A percentile compares a stretch with the other conserved stretches of the same genome.
These are phyloP conservation scores for Musca vetustissima DNA, from an alignment of 1,140 invertebrate species.

Conservation along the genomic window DNA sequence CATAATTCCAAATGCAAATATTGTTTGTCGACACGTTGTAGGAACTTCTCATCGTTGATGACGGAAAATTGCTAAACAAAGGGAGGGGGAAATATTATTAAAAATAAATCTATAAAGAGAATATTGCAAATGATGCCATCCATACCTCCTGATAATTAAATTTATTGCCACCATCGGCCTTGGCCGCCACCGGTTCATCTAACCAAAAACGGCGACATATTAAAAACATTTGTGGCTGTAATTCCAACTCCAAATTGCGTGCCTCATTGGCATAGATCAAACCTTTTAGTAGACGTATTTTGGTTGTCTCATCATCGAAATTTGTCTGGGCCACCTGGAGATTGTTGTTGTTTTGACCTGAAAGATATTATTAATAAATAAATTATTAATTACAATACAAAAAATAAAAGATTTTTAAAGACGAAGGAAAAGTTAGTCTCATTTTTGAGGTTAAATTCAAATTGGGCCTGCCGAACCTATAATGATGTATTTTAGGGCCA, in stretches of 20 bases:
- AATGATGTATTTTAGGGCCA: too few species aligned
- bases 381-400: too few species aligned
- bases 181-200: conserved; percentile 29
- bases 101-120: too few species aligned
- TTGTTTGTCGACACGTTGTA: conserved; percentile 61
- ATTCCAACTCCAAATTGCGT: conserved; percentile 32
- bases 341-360: not conserved
- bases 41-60: conserved; percentile 59
- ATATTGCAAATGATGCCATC: too few species aligned
- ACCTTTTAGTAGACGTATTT: conserved; percentile 46
- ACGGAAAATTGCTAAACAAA: conserved; percentile 59
- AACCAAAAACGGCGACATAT: conserved; percentile 49
- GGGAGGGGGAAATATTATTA: not conserved
- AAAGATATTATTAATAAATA: too few species aligned
- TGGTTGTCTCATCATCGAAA: conserved; percentile 48
- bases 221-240: conserved; percentile 32
- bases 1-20: conserved; percentile 62
- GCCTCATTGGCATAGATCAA: conserved; percentile 43
- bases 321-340: conserved; percentile 24
- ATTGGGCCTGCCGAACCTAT: too few species aligned
- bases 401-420: too few species aligned
- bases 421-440: too few species aligned
- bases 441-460: too few species aligned
- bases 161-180: conserved; percentile 2
- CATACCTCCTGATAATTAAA: conserved; percentile 41